Conservation (phyloP, 2,888 invertebrate genomes). For the Sepioteuthis lessoniana region DNA sequence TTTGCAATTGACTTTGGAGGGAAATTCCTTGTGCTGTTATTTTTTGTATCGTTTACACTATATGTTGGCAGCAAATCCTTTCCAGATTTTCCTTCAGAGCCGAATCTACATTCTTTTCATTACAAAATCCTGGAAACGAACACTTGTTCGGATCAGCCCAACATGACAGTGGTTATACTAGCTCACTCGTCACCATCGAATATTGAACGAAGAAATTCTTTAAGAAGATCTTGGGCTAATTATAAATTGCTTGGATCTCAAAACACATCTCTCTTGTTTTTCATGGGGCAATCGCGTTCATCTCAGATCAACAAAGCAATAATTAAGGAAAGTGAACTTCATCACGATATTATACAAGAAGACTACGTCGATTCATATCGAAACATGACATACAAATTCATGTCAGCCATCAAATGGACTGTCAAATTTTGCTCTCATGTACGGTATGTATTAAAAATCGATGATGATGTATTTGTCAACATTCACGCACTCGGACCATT, state of each 20-base stretch:
- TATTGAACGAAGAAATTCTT: background rate
- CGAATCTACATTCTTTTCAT: background rate
- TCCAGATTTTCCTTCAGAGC: background rate
- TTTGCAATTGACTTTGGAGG: background rate
- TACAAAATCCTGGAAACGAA: background rate
- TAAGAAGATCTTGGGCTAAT: slow-evolving; percentile 6
- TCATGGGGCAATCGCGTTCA: background rate
- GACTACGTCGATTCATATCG: background rate
- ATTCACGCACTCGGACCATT: background rate
- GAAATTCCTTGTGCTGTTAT: background rate
- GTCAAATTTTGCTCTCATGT: background rate
- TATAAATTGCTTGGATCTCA: background rate
- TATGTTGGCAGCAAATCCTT: background rate
- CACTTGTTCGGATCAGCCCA: background rate
- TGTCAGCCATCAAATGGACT: background rate
- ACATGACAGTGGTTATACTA: background rate
- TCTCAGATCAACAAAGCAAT: background rate
- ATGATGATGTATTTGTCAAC: slow-evolving; percentile 24
- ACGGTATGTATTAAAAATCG: slow-evolving; percentile 8
- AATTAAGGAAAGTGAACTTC: background rate
- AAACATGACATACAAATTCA: background rate
- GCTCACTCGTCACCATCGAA: background rate
- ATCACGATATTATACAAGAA: slow-evolving; percentile 34
- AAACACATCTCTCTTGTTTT: background rate
- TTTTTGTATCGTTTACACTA: background rate